Evolutionary conservation across 2,797 vertebrate species (phyloP).

Genomic region (Rhinophrynus dorsalis): DNA sequence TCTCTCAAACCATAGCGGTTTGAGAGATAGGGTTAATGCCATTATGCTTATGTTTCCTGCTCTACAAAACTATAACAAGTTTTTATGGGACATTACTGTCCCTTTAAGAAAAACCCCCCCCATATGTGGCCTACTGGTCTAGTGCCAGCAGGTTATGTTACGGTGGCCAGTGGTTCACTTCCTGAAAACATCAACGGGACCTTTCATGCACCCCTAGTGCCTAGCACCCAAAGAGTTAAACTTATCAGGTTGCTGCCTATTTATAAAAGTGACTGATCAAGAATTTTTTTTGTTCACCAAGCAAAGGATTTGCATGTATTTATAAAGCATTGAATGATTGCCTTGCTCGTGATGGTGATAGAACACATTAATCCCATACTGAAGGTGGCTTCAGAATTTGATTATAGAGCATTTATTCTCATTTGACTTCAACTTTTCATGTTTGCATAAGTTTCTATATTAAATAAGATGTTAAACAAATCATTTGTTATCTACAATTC

Average conservation of each 20-base stretch:
- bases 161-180: too few species aligned
- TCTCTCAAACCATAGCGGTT: too few species aligned
- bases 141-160: too few species aligned
- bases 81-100: too few species aligned
- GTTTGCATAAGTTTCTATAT: conserved; percentile 37
- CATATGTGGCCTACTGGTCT: too few species aligned
- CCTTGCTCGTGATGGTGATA: conserved; percentile 21
- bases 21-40: too few species aligned
- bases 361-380: conserved; percentile 23
- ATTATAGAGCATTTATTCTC: conserved; percentile 36
- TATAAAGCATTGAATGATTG: conserved; percentile 40
- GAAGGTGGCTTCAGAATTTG: conserved; percentile 24
- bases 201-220: too few species aligned
- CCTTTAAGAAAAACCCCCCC: too few species aligned
- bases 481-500: conserved; percentile 29
- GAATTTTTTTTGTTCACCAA: conserved; percentile 5
- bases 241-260: not conserved
- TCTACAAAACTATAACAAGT: too few species aligned
- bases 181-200: too few species aligned
- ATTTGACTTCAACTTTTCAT: conserved; percentile 35
- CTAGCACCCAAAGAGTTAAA: too few species aligned
- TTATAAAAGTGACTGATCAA: not conserved
- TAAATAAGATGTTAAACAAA: conserved; percentile 37
- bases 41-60: too few species aligned
- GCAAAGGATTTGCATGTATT: not conserved